These are phyloP conservation scores for Pollenia amentaria DNA, from an alignment of 2,888 invertebrate genomes.

Conservation along the genomic window DNA sequence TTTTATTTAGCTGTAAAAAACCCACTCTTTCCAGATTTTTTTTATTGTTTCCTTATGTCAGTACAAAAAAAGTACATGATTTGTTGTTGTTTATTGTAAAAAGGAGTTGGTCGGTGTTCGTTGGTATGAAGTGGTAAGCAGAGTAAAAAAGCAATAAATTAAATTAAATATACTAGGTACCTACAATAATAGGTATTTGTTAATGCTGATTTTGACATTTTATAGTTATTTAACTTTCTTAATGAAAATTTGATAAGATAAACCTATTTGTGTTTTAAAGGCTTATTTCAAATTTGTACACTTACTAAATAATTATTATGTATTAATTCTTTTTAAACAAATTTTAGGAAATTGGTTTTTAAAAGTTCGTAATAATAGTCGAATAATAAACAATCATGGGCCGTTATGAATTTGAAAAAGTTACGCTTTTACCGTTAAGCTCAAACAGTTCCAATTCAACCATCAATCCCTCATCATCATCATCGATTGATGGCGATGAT, in stretches of 20 bases:
- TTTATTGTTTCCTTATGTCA: background rate
- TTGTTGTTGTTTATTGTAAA: background rate
- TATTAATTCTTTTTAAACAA: background rate
- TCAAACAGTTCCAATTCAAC: constrained; percentile 49
- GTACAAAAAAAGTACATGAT: background rate
- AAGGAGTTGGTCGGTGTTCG: background rate
- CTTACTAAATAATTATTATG: background rate
- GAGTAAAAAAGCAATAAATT: constrained; percentile 8
- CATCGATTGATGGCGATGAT: constrained; percentile 51
- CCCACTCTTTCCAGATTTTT: background rate
- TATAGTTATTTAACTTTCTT: background rate
- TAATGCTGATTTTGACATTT: constrained; percentile 1
- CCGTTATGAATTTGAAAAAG: constrained; percentile 59
- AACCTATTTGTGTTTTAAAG: background rate
- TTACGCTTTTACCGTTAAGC: constrained; percentile 51
- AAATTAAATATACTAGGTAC: constrained; percentile 6
- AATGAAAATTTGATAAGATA: background rate
- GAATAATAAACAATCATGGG: constrained; percentile 35
- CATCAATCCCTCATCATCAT: constrained; percentile 45
- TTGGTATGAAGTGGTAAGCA: constrained; percentile 1
- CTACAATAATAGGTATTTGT: background rate
- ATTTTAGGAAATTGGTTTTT: background rate
- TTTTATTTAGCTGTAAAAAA: background rate
- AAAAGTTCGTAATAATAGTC: background rate
- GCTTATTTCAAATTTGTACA: background rate